Evolutionary conservation across 1,140 invertebrate species (phyloP), one percentile per base, ranked within the genome.

Genomic region (Drosophila sechellia): DNA sequence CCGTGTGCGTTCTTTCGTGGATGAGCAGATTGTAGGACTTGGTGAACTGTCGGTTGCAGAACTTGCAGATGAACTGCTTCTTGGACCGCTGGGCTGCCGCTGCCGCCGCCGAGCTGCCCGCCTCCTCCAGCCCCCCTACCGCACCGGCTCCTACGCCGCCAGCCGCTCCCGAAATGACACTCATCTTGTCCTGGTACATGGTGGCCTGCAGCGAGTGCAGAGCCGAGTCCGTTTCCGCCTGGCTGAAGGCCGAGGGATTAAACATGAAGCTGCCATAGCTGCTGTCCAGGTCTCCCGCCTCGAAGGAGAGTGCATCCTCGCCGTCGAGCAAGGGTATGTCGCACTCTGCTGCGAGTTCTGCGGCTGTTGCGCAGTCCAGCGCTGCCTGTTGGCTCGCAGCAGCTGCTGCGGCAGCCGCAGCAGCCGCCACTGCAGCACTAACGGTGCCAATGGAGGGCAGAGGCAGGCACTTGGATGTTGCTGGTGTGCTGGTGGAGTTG

Each of bases 11-110:
- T 78, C 98, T 94, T 93, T 99, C 97, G 93, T 99, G 98, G 77
- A 99, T 99, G 49, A 99, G 93, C 52, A 99, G 94, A 92, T 99
- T 99, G 93, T 99, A 99, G 15, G 97, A 97, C 93, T 99, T 99
- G 58, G 98, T 98, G 92, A 99, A 99, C 87, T 99, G 97, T 40
- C 99, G 95, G 89, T 97, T 96, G 93, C 99, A 99, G 92, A 97
- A 99, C 90, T 98, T 97, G 94, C 99, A 99, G 74, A 99, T 99
- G 93, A 99, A 99, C 91, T 99, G 97, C 92, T 98, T 98, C 93
- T 98, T 98, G 1, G 97, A 97, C 48, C 95, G 92, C 20, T 94
- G 93, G 71, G 93, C 34, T 78, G 97, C 73, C 1, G 76, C 76
- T 27, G 73, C 77, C 12, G 76, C 49, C 1, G 55, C 59, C 6